Percentiles rank a stretch among this genome's conserved stretches.
phyloP scores from a whole-genome alignment of 2,888 invertebrate species.

The Allophyes oxyacanthae region DNA sequence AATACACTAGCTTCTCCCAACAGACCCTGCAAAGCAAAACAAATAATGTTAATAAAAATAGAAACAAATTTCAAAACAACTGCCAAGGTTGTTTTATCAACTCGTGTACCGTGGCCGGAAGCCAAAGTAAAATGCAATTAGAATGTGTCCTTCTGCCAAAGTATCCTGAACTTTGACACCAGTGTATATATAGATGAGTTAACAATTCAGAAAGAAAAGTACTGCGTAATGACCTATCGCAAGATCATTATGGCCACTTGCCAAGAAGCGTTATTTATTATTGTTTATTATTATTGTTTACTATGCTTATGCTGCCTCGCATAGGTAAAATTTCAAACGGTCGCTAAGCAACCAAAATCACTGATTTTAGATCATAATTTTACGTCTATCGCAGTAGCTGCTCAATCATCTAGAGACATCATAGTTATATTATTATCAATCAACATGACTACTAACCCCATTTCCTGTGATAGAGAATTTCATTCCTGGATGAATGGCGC shows the following conservation, averaged over 20 bases:
- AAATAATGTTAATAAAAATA: constrained; percentile 54
- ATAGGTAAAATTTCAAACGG: not conserved
- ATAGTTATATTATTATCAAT: not conserved
- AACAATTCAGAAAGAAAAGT: constrained; percentile 56
- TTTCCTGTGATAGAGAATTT: constrained; percentile 90
- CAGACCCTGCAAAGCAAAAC: constrained; percentile 75
- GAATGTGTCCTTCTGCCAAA: constrained; percentile 68
- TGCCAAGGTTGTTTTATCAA: constrained; percentile 61
- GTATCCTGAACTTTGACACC: constrained; percentile 62
- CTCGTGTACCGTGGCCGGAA: constrained; percentile 57
- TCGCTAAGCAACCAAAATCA: not conserved
- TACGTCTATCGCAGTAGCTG: not conserved
- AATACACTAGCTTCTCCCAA: constrained; percentile 92
- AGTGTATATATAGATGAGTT: constrained; percentile 55
- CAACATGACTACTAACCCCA: constrained; percentile 78
- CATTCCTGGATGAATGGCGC: constrained; percentile 91
- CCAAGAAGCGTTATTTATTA: constrained; percentile 50
- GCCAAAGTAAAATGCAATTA: constrained; percentile 67
- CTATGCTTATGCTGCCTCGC: not conserved
- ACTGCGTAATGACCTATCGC: constrained; percentile 11
- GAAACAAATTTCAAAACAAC: constrained; percentile 48
- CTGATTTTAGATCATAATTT: too few species aligned
- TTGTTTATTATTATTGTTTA: constrained; percentile 5
- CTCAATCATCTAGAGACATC: too few species aligned
- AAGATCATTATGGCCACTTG: constrained; percentile 49